These are phyloP conservation scores for Puffinus mauretanicus DNA, from an alignment of 2,113 vertebrate genomes.

Conservation along the genomic window DNA sequence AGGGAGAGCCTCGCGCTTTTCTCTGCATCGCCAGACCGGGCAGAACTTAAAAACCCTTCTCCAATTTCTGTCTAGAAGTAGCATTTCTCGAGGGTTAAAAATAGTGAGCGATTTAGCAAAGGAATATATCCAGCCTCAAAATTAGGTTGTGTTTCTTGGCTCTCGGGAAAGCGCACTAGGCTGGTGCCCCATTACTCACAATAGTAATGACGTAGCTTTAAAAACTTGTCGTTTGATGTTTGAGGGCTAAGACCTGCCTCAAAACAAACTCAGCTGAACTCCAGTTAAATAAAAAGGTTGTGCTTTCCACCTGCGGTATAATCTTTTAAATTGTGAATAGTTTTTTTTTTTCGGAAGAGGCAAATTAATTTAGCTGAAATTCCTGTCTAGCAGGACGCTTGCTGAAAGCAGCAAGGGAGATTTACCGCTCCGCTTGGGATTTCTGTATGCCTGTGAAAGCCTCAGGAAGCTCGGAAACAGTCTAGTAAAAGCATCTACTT, in stretches of 20 bases:
- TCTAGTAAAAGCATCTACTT: background rate
- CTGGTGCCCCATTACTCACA: background rate
- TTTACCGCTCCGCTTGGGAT: background rate
- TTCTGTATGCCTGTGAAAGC: background rate
- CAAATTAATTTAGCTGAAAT: background rate
- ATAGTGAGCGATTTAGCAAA: slow-evolving; percentile 5
- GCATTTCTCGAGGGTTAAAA: slow-evolving; percentile 37
- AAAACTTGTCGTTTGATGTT: background rate
- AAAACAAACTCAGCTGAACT: background rate
- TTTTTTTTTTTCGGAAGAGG: background rate
- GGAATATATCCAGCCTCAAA: background rate
- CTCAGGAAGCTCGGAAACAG: background rate
- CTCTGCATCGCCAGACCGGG: background rate
- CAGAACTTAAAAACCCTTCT: background rate
- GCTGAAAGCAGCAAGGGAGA: background rate
- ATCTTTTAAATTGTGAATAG: background rate
- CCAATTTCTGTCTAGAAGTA: background rate
- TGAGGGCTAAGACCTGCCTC: background rate
- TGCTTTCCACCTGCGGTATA: background rate
- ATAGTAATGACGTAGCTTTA: background rate
- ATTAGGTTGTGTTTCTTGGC: slow-evolving; percentile 28
- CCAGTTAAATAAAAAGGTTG: background rate
- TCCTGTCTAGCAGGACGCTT: background rate
- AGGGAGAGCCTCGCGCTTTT: background rate
- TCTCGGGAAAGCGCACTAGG: background rate